Conservation (phyloP, 1,140 invertebrate genomes). For the Radopholus similis region DNA sequence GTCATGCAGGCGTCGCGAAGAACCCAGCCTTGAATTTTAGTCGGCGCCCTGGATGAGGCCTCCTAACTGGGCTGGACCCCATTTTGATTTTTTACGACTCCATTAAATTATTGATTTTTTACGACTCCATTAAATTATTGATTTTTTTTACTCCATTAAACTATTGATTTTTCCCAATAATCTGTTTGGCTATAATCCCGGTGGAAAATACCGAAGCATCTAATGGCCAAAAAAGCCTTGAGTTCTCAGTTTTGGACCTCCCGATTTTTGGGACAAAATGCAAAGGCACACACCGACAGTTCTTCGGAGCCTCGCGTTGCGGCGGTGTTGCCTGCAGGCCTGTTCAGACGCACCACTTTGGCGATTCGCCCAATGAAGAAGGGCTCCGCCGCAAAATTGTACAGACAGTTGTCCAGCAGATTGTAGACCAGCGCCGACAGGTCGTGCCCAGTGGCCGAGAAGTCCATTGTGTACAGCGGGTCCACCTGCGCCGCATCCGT, state of each 20-base stretch:
- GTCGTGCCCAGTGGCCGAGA: slow-evolving; percentile 69
- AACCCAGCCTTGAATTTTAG: no score
- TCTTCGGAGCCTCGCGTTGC: not conserved
- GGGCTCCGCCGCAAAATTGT: slow-evolving; percentile 84
- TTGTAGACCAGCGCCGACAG: slow-evolving; percentile 81
- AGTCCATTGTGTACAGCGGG: slow-evolving; percentile 65
- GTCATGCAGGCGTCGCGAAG: no score
- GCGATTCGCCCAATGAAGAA: slow-evolving; percentile 68
- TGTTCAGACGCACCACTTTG: slow-evolving; percentile 8
- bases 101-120: no score
- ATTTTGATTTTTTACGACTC: no score
- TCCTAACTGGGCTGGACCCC: no score
- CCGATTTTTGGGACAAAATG: no score
- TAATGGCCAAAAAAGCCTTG: no score
- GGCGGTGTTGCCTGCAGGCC: not conserved
- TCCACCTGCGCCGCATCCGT: slow-evolving; percentile 72
- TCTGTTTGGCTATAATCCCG: not conserved
- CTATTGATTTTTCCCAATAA: no score
- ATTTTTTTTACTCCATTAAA: no score
- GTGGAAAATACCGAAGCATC: not conserved
- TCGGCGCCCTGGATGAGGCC: no score
- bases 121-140: no score
- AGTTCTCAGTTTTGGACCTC: no score
- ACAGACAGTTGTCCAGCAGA: slow-evolving; percentile 90
- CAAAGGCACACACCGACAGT: slow-evolving; percentile 2